Conservation (phyloP, 2,113 vertebrate genomes). For the Hemiprocne comata region DNA sequence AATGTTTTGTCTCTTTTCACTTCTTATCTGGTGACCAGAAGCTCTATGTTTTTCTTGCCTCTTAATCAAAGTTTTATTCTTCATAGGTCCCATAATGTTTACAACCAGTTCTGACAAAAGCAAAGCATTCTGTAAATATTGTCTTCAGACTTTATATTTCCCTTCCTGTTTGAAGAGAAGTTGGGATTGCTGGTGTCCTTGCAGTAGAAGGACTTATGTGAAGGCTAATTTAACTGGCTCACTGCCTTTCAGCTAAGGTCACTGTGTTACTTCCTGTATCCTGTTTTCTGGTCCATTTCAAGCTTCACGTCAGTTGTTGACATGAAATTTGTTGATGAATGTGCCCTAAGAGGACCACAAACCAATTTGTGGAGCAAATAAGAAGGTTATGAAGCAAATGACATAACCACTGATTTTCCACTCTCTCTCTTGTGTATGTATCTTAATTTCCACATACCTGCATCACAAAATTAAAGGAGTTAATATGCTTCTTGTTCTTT, state of each 20-base stretch:
- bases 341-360: conserved; percentile 36
- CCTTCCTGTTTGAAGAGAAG: background rate
- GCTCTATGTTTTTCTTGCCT: background rate
- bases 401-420: conserved; percentile 40
- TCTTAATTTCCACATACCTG: conserved; percentile 57
- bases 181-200: background rate
- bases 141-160: background rate
- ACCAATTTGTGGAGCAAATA: conserved; percentile 55
- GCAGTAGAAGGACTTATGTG: background rate
- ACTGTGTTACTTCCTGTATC: conserved; percentile 34
- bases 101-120: background rate
- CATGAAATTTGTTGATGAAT: conserved; percentile 38
- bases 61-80: background rate
- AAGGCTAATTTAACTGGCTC: background rate
- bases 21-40: background rate
- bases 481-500: conserved; percentile 39
- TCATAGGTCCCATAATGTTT: background rate
- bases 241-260: conserved; percentile 22
- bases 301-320: conserved; percentile 53
- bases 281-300: conserved; percentile 57
- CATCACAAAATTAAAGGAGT: conserved; percentile 37
- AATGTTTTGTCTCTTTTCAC: background rate
- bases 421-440: background rate
- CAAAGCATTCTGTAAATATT: background rate
- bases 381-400: conserved; percentile 43